Evolutionary conservation across 2,113 vertebrate species (phyloP).

Genomic region (Campylomormyrus tamandua): DNA sequence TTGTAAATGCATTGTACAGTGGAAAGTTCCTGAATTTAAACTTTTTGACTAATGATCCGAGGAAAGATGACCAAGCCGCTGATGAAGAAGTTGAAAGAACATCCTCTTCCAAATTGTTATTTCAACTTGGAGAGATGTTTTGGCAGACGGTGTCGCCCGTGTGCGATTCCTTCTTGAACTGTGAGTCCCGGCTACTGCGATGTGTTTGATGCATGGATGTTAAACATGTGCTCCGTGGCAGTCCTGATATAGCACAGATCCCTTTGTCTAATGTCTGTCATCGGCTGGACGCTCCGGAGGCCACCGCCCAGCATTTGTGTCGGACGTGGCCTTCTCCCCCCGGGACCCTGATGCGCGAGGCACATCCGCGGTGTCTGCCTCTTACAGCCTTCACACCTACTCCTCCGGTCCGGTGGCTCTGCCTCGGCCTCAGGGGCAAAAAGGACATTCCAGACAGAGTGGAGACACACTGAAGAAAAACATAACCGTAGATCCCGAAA

Average conservation of each 20-base stretch:
- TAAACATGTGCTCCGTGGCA: conserved; percentile 40
- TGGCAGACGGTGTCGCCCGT: conserved; percentile 24
- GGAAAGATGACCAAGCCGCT: conserved; percentile 11
- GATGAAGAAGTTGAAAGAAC: conserved; percentile 27
- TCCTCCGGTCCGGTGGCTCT: background rate
- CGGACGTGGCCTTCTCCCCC: conserved; percentile 21
- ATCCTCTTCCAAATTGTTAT: conserved; percentile 36
- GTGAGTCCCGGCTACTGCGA: conserved; percentile 14
- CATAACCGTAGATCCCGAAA: background rate
- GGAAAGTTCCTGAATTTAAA: conserved; percentile 36
- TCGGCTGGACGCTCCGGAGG: conserved; percentile 43
- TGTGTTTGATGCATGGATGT: conserved; percentile 38
- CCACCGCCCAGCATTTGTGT: conserved; percentile 27
- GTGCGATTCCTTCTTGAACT: conserved; percentile 30
- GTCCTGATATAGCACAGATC: conserved; percentile 39
- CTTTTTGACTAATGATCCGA: conserved; percentile 40
- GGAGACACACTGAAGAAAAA: background rate
- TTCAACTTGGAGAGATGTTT: conserved; percentile 29
- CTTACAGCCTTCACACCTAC: background rate
- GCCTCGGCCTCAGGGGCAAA: background rate
- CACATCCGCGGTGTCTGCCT: background rate
- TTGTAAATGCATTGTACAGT: conserved; percentile 11
- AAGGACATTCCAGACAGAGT: background rate
- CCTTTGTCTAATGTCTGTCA: conserved; percentile 47
- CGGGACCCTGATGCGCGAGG: conserved; percentile 29